phyloP scores from a whole-genome alignment of 2,797 vertebrate genomes.

The Bucorvus abyssinicus region DNA sequence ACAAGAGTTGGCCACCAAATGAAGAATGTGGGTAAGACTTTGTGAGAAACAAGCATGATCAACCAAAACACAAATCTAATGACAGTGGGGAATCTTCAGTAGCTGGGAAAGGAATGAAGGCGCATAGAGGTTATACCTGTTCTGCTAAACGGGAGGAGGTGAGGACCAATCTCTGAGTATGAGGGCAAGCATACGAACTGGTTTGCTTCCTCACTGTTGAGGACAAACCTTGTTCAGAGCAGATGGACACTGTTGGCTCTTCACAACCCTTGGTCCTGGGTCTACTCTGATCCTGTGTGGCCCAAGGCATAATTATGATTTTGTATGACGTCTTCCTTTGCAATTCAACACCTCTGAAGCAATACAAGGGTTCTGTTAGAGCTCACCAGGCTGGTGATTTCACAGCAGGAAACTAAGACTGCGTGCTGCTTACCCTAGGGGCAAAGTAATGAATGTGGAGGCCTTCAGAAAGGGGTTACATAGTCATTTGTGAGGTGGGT shows the following conservation, averaged over 20 bases:
- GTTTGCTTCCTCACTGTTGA: neutral
- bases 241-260: neutral
- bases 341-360: neutral
- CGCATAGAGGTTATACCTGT: neutral
- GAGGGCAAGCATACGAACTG: neutral
- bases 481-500: neutral
- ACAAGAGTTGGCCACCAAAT: neutral
- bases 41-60: neutral
- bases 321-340: neutral
- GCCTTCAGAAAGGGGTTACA: neutral
- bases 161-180: neutral
- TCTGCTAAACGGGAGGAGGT: neutral
- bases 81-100: neutral
- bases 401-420: neutral
- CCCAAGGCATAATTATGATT: neutral
- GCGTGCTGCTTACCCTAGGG: neutral
- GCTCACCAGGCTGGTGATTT: neutral
- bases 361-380: neutral
- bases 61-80: neutral
- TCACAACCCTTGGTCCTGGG: neutral
- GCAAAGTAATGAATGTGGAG: neutral
- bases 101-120: neutral
- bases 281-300: accelerated
- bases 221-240: neutral
- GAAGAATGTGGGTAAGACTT: neutral